Conservation (phyloP, 2,888 invertebrate species). For the Limnephilus auricula region DNA sequence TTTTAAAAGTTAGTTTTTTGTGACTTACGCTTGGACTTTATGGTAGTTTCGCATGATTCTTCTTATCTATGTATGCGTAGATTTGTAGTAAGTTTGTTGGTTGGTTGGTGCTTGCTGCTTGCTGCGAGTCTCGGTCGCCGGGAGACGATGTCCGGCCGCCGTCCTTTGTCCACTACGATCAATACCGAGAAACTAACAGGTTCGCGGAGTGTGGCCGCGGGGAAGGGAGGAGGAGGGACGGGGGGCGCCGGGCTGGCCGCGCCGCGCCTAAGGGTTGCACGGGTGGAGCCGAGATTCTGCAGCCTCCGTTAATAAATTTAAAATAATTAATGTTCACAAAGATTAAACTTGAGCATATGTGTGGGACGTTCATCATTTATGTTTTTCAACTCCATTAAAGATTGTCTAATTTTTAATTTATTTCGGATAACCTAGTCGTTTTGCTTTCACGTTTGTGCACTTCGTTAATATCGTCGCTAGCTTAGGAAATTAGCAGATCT, state of each 20-base stretch:
- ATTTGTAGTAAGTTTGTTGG: neutral
- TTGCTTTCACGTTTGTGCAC: neutral
- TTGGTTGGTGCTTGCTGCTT: slow-evolving; percentile 11
- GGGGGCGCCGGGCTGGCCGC: slow-evolving; percentile 70
- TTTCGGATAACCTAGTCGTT: too few species aligned
- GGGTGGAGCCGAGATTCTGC: slow-evolving; percentile 62
- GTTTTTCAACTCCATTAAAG: neutral
- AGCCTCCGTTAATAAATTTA: neutral
- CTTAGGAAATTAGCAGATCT: neutral
- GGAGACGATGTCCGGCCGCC: slow-evolving; percentile 70
- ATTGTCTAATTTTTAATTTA: too few species aligned
- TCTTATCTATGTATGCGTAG: slow-evolving; percentile 27
- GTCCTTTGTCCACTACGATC: slow-evolving; percentile 67
- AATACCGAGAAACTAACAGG: slow-evolving; percentile 67
- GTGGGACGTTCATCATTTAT: neutral
- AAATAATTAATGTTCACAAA: neutral
- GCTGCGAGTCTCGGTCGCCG: slow-evolving; percentile 31
- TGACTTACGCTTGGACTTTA: slow-evolving; percentile 24
- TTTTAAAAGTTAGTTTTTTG: slow-evolving; percentile 9
- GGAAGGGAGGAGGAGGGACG: slow-evolving; percentile 75
- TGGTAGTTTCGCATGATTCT: slow-evolving; percentile 29
- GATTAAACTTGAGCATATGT: neutral
- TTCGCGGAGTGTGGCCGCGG: slow-evolving; percentile 72
- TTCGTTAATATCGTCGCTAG: too few species aligned
- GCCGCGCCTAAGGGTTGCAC: slow-evolving; percentile 67